Percentiles rank a stretch among this genome's conserved stretches.
Evolutionary conservation across 2,888 invertebrate genomes (phyloP).

Genomic region (Lordiphosa fenestrarum): DNA sequence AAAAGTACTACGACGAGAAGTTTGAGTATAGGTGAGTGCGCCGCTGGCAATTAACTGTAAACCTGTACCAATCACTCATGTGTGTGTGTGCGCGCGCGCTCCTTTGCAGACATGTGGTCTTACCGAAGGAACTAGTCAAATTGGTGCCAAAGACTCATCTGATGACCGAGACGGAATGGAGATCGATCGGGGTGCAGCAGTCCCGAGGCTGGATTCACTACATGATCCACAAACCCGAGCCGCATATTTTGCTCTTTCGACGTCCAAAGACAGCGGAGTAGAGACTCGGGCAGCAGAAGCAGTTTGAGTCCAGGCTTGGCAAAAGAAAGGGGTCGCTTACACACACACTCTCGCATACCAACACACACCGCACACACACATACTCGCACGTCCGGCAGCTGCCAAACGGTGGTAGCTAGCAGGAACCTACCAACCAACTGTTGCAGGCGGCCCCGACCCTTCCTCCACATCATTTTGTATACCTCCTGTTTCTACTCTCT

Average conservation of each 20-base stretch:
- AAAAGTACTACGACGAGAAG: slow-evolving; percentile 94
- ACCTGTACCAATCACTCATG: slow-evolving; percentile 1
- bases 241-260: slow-evolving; percentile 93
- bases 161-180: slow-evolving; percentile 97
- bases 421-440: slow-evolving; percentile 48
- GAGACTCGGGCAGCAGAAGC: not conserved
- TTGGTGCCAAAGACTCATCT: slow-evolving; percentile 94
- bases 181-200: slow-evolving; percentile 96
- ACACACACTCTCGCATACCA: slow-evolving; percentile 8
- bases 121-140: slow-evolving; percentile 95
- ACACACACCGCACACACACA: slow-evolving; percentile 13
- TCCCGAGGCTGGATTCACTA: slow-evolving; percentile 98
- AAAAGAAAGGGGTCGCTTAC: slow-evolving; percentile 17
- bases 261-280: slow-evolving; percentile 83
- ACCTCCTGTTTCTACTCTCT: not conserved
- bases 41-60: slow-evolving; percentile 22
- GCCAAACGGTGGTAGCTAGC: slow-evolving; percentile 36
- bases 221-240: slow-evolving; percentile 97
- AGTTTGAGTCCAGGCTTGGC: slow-evolving; percentile 9
- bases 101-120: slow-evolving; percentile 90
- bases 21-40: slow-evolving; percentile 92
- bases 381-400: slow-evolving; percentile 52
- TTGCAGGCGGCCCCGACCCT: slow-evolving; percentile 27
- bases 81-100: slow-evolving; percentile 2
- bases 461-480: not conserved